These are phyloP conservation scores for Clarias macrocephalus DNA, from an alignment of 2,113 vertebrate species.

Conservation along the genomic window DNA sequence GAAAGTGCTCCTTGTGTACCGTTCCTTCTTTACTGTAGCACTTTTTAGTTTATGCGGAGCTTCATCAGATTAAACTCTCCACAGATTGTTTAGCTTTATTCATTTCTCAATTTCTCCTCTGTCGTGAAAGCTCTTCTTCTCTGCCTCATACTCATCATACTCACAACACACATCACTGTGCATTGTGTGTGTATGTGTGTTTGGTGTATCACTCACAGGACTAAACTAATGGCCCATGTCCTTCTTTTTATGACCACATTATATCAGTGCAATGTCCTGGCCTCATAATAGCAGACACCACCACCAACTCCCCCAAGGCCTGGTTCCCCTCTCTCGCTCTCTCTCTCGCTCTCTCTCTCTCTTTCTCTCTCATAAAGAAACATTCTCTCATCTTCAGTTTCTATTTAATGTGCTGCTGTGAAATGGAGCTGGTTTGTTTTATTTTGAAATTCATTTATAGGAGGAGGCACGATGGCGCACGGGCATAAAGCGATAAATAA, in stretches of 20 bases:
- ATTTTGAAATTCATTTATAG: background rate
- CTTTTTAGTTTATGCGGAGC: background rate
- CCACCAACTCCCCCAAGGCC: slow-evolving; percentile 21
- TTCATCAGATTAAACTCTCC: background rate
- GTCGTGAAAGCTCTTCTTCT: background rate
- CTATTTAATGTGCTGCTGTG: slow-evolving; percentile 8
- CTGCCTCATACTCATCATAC: background rate
- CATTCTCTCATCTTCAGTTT: slow-evolving; percentile 23
- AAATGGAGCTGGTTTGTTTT: slow-evolving; percentile 14
- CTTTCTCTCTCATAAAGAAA: background rate
- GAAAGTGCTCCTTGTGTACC: background rate
- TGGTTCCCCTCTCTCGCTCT: background rate
- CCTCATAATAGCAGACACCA: slow-evolving; percentile 26
- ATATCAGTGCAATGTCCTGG: slow-evolving; percentile 24
- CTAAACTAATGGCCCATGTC: slow-evolving; percentile 44
- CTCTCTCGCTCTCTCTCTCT: background rate
- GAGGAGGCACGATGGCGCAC: background rate
- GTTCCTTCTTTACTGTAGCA: background rate
- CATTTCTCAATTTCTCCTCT: background rate
- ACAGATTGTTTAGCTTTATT: background rate
- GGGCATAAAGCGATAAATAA: background rate
- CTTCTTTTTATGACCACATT: slow-evolving; percentile 42
- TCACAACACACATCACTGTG: background rate
- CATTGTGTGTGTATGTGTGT: background rate
- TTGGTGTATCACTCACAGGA: slow-evolving; percentile 27